These are phyloP conservation scores for Amblyraja radiata DNA, from an alignment of 2,797 vertebrate genomes.

Conservation along the genomic window DNA sequence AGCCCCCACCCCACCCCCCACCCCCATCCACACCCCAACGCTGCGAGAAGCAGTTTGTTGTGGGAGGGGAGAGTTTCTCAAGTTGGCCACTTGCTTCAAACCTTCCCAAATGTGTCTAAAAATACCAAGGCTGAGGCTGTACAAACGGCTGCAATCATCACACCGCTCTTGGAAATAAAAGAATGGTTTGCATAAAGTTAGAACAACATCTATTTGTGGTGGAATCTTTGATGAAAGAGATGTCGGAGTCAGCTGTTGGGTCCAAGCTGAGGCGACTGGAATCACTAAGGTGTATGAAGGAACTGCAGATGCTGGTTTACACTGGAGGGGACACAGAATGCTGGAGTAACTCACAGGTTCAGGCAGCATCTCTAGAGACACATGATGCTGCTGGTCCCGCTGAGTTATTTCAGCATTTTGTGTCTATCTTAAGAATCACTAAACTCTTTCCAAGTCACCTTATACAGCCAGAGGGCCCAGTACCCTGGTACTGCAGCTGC, in stretches of 20 bases:
- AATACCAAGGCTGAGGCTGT: neutral
- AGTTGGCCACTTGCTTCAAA: neutral
- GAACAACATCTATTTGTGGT: neutral
- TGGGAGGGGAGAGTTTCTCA: neutral
- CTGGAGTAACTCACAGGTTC: too few relatives aligned
- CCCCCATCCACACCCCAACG: too few relatives aligned
- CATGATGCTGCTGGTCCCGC: too few relatives aligned
- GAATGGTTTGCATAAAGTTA: neutral
- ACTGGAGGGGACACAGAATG: too few relatives aligned
- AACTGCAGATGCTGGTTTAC: too few relatives aligned
- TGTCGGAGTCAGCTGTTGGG: neutral
- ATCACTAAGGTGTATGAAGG: neutral
- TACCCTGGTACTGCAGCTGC: neutral
- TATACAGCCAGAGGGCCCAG: neutral
- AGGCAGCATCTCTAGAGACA: too few relatives aligned
- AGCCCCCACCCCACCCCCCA: too few relatives aligned
- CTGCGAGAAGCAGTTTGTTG: neutral
- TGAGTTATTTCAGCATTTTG: too few relatives aligned
- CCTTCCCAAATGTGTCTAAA: neutral
- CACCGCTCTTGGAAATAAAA: neutral
- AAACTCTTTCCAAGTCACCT: neutral
- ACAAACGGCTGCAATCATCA: neutral
- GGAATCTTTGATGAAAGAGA: too few relatives aligned
- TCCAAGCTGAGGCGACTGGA: neutral
- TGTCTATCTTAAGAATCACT: neutral